Percentiles rank a stretch among this genome's conserved stretches.
phyloP scores from a whole-genome alignment of 2,888 invertebrate species.

The Athrips mouffetella region DNA sequence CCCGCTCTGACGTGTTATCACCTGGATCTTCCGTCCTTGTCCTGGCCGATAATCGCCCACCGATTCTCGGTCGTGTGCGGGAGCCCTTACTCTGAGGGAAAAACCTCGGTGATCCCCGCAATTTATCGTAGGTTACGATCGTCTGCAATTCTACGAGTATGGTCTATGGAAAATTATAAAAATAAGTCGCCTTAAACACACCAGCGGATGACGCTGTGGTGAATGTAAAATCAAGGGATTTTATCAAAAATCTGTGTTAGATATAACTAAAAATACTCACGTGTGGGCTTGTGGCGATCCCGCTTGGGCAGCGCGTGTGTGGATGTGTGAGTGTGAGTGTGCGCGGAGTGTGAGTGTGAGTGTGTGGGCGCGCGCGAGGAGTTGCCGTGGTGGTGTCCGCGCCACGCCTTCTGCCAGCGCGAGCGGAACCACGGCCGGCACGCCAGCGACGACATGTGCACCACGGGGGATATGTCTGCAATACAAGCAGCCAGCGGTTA shows the following conservation, averaged over 20 bases:
- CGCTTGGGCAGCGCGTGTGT: constrained; percentile 19
- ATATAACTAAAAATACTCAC: not conserved
- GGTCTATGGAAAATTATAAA: not conserved
- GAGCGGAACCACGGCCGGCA: constrained; percentile 90
- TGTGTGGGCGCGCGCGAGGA: constrained; percentile 25
- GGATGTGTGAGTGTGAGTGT: constrained; percentile 22
- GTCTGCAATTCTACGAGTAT: not conserved
- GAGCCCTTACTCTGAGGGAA: no score
- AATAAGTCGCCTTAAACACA: no score
- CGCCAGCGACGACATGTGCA: constrained; percentile 85
- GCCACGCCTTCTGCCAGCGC: constrained; percentile 61
- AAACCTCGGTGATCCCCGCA: no score
- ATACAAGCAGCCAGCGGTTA: not conserved
- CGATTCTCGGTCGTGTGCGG: no score
- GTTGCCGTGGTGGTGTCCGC: constrained; percentile 29
- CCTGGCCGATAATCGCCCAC: no score
- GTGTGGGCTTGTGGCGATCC: constrained; percentile 11
- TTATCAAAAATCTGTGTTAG: no score
- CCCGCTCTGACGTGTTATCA: no score
- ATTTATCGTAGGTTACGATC: no score
- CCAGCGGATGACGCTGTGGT: no score
- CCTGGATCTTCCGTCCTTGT: no score
- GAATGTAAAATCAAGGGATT: no score
- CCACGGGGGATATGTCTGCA: constrained; percentile 81
- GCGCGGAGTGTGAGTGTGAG: constrained; percentile 21